Evolutionary conservation across 2,113 vertebrate species (phyloP).

Genomic region (Platycercus adscitus): DNA sequence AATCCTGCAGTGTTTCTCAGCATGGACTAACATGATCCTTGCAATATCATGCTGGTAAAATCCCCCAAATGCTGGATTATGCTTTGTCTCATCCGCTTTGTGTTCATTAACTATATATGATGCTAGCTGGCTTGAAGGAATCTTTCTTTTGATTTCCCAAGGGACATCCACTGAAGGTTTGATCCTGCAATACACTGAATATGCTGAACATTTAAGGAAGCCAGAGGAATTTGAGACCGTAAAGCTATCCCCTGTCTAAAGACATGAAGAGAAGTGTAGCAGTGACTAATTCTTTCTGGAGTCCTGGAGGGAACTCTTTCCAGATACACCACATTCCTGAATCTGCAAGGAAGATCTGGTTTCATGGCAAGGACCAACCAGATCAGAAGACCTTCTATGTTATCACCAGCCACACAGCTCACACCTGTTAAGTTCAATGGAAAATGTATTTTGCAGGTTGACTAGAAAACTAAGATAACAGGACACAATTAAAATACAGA

Average conservation of each 20-base stretch:
- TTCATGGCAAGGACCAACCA: background rate
- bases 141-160: slow-evolving; percentile 54
- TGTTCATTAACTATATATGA: slow-evolving; percentile 33
- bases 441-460: slow-evolving; percentile 39
- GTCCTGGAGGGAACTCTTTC: background rate
- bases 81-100: background rate
- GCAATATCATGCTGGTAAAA: background rate
- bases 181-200: background rate
- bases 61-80: slow-evolving; percentile 1
- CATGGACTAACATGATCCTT: background rate
- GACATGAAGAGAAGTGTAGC: background rate
- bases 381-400: background rate
- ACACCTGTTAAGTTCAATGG: background rate
- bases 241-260: background rate
- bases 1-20: background rate
- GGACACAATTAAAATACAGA: slow-evolving; percentile 23
- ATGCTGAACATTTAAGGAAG: background rate
- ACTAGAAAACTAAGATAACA: background rate
- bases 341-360: background rate
- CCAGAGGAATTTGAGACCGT: background rate
- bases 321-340: background rate
- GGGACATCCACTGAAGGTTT: background rate
- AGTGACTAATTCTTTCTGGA: background rate
- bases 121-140: slow-evolving; percentile 45
- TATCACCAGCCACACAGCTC: background rate